Base-by-base conservation (phyloP, 2,797 vertebrate species). In the Acridotheres tristis region DNA sequence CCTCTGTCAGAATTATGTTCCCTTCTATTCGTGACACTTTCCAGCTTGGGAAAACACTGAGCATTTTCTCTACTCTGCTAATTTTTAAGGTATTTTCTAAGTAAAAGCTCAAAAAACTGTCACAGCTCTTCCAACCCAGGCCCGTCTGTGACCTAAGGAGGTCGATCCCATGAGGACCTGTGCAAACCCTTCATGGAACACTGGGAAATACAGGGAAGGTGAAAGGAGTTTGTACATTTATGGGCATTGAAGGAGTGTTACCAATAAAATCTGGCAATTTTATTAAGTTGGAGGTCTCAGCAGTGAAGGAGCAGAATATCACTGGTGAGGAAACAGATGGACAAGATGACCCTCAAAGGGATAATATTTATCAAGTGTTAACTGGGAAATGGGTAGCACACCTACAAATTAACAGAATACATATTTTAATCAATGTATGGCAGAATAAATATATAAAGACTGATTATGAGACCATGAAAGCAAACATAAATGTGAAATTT, bases 161-260 rank as follows among this genome's bases (percentile, higher is more conserved):
- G 29, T 17, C 0, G 0, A 58, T 61, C n/a, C 13, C 19, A 10
- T 12, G 32, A 25, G 16, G 29, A 29, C 38, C 2, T 19, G 15
- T 50, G 30, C 45, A 74, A 67, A 48, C 15, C 19, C 48, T 43
- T 21, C 21, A 43, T 18, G 57, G 58, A 63, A 51, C 27, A 25
- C 13, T 18, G 43, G 16, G 84, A 80, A 19, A 43, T 6, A 53
- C 3, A 25, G 13, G 18, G 19, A 23, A 54, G 13, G 13, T 68
- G 34, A 50, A 50, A 61, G 16, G 18, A 15, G n/a, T 43, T 75
- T 27, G 13, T 19, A 22, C 14, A 40, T 45, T 85, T 59, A 65
- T 8, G 34, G 50, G 21, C 27, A 42, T 3, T 51, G 29, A 8
- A 81, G 34, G 20, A 76, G 11, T 3, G 18, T 13, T 25, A 69